A percentile compares a stretch with the other conserved stretches of the same genome.
Evolutionary conservation across 2,113 vertebrate genomes (phyloP).

Genomic region (Embiotoca jacksoni): DNA sequence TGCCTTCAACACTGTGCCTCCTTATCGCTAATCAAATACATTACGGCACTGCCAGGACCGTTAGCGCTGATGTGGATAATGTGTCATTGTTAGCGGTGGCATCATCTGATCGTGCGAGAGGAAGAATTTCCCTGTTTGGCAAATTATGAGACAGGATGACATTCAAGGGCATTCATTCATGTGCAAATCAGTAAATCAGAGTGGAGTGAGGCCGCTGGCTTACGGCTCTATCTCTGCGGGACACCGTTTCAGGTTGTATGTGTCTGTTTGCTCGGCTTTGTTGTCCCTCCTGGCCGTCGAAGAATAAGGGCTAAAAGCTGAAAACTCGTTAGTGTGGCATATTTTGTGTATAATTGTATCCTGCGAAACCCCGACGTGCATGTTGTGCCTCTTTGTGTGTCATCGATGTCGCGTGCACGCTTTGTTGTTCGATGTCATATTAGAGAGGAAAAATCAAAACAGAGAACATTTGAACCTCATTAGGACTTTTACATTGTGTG

Average conservation of each 20-base stretch:
- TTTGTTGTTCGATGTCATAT: conserved; percentile 31
- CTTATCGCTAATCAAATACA: conserved; percentile 62
- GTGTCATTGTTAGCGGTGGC: conserved; percentile 59
- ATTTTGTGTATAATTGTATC: conserved; percentile 25
- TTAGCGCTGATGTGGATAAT: conserved; percentile 55
- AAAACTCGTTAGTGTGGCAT: conserved; percentile 41
- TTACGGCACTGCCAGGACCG: conserved; percentile 33
- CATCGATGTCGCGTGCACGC: conserved; percentile 26
- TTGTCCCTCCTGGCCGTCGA: conserved; percentile 47
- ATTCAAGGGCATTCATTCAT: conserved; percentile 79
- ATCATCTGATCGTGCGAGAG: conserved; percentile 55
- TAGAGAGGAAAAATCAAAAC: conserved; percentile 23
- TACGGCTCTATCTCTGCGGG: conserved; percentile 54
- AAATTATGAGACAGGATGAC: conserved; percentile 71
- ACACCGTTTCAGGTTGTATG: conserved; percentile 33
- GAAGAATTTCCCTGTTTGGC: conserved; percentile 69
- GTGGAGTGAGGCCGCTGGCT: conserved; percentile 59
- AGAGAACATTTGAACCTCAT: conserved; percentile 51
- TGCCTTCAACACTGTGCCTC: conserved; percentile 49
- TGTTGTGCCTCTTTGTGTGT: conserved; percentile 11
- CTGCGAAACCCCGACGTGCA: conserved; percentile 18
- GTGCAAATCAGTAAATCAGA: conserved; percentile 72
- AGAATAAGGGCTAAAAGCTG: conserved; percentile 45
- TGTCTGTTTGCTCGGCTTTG: conserved; percentile 53
- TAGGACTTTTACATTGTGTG: conserved; percentile 25